A percentile compares a stretch with the other conserved stretches of the same genome.
These are phyloP conservation scores for Caenorhabditis sulstoni DNA, from an alignment of 2,888 invertebrate species.

Conservation along the genomic window DNA sequence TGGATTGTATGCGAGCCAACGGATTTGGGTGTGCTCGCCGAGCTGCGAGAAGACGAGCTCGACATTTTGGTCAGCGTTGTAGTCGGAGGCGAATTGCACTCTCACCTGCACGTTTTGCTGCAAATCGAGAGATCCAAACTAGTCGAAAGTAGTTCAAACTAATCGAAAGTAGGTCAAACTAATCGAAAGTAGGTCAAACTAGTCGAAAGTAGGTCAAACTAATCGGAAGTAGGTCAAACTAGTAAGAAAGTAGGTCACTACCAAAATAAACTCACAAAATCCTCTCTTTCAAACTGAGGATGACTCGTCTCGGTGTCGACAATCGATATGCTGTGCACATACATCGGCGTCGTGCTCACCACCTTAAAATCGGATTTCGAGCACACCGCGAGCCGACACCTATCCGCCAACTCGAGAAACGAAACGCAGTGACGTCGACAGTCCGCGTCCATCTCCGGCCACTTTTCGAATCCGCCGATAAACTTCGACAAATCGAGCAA, in stretches of 20 bases:
- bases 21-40: conserved; percentile 12
- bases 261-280: conserved; percentile 11
- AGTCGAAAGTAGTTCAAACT: background rate
- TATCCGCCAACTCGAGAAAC: no score
- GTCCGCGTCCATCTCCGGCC: background rate
- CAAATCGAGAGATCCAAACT: no score
- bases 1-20: conserved; percentile 8
- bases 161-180: no score
- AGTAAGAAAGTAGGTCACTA: no score
- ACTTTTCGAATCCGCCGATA: background rate
- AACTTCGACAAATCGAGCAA: background rate
- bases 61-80: conserved; percentile 3
- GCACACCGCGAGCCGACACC: no score
- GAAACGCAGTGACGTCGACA: background rate
- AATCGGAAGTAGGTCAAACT: no score
- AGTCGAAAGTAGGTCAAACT: no score
- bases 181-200: no score
- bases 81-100: conserved; percentile 8
- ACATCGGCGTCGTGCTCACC: background rate
- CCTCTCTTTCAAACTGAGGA: background rate
- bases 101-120: conserved; percentile 18
- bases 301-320: background rate
- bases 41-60: conserved; percentile 12
- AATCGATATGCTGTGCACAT: conserved; percentile 6
- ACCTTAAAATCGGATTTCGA: conserved; percentile 10